Evolutionary conservation across 2,888 invertebrate species (phyloP), one percentile per base, ranked within the genome.

Genomic region (Cartodere bifasciata): DNA sequence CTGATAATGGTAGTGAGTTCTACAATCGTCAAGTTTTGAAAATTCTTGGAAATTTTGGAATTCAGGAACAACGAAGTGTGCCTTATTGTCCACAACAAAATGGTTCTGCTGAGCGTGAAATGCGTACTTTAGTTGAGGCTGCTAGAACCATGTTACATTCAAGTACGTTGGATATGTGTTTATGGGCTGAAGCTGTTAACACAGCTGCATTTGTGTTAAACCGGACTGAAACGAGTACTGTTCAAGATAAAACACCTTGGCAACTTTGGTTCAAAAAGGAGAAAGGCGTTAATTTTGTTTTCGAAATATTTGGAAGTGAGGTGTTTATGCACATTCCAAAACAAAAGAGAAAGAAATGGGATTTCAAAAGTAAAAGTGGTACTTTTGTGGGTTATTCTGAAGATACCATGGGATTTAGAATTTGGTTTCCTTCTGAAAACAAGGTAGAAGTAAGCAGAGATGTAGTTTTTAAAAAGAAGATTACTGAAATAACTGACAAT

Each of bases 361-460:
- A 56, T 23, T 24, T 45, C 2, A 58, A 57, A 34, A 38, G 49
- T 28, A 36, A 39, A 11, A 41, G 44, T 29, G 34, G 46, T 15
- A 45, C 50, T n/a, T 49, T 57, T 21, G 43, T 56, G 22, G 59
- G 57, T 4, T 57, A 59, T 31, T 42, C 45, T 34, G 52, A 51
- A 14, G 24, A 37, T 17, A 28, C 27, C 3, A 43, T 43, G 28
- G 38, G 42, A 5, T 41, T 39, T 23, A 27, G 36, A 32, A 32
- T 43, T 2, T 43, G 27, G 28, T 39, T 35, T 27, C 29, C 38
- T n/a, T 28, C 41, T 6, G 36, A 30, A 17, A 39, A 39, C 16
- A 32, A 29, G 15, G 33, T 43, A n/a, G 35, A 37, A 33, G 28
- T 33, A 7, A 17, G 32, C n/a, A 31, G 39, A 15, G 42, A 43